Evolutionary conservation across 2,113 vertebrate genomes (phyloP).

Genomic region (Machaerirhynchus nigripectus): DNA sequence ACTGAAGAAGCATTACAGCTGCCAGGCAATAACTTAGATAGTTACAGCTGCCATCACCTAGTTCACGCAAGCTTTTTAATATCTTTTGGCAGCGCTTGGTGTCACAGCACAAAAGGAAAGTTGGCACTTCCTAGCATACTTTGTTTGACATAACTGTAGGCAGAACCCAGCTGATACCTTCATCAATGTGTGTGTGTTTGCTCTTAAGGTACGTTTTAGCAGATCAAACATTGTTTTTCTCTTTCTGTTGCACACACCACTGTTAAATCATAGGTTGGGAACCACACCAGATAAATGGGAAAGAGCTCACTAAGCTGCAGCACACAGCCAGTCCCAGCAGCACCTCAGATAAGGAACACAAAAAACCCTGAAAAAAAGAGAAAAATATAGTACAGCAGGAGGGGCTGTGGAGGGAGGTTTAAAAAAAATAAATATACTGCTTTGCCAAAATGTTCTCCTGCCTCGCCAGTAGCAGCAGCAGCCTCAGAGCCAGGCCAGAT

Average conservation of each 20-base stretch:
- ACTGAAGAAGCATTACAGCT: slow-evolving; percentile 77
- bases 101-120: slow-evolving; percentile 84
- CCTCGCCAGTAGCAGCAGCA: slow-evolving; percentile 48
- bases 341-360: slow-evolving; percentile 60
- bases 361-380: slow-evolving; percentile 1
- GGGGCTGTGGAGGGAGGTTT: slow-evolving; percentile 22
- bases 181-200: slow-evolving; percentile 70
- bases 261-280: slow-evolving; percentile 66
- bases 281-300: slow-evolving; percentile 55
- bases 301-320: slow-evolving; percentile 19
- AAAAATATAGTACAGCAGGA: slow-evolving; percentile 41
- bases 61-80: slow-evolving; percentile 85
- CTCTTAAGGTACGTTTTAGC: slow-evolving; percentile 75
- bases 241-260: slow-evolving; percentile 6
- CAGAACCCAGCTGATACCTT: slow-evolving; percentile 84
- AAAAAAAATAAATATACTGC: slow-evolving; percentile 33
- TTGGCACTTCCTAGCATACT: slow-evolving; percentile 80
- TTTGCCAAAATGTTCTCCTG: slow-evolving; percentile 34
- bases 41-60: slow-evolving; percentile 86
- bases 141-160: slow-evolving; percentile 86
- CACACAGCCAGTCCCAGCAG: slow-evolving; percentile 54
- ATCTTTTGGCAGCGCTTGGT: slow-evolving; percentile 80
- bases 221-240: slow-evolving; percentile 57
- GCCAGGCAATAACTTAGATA: slow-evolving; percentile 85
- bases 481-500: slow-evolving; percentile 57